Conservation (phyloP, 2,797 vertebrate species). For the Eleutherodactylus coqui region DNA sequence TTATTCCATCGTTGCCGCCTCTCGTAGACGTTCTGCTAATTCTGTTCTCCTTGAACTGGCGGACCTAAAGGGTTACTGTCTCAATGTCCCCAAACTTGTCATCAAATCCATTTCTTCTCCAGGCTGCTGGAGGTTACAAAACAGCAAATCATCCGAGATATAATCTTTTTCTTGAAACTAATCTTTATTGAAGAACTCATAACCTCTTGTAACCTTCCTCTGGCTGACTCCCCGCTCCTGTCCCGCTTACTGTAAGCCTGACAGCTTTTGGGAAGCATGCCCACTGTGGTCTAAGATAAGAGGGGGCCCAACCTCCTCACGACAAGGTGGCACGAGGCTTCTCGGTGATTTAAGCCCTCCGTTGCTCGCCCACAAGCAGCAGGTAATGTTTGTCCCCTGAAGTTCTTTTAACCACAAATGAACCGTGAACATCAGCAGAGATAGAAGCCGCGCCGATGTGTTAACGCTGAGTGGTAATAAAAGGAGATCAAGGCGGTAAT, state of each 20-base stretch:
- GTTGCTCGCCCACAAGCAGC: slow-evolving; percentile 48
- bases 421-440: slow-evolving; percentile 41
- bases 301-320: slow-evolving; percentile 26
- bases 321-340: slow-evolving; percentile 51
- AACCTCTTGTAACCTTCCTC: slow-evolving; percentile 61
- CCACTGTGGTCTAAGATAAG: slow-evolving; percentile 45
- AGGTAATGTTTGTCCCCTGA: slow-evolving; percentile 54
- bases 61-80: slow-evolving; percentile 46
- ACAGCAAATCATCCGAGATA: slow-evolving; percentile 63
- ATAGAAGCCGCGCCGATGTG: slow-evolving; percentile 26
- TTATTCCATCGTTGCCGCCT: not conserved
- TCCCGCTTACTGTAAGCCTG: slow-evolving; percentile 58
- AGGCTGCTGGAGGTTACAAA: slow-evolving; percentile 58
- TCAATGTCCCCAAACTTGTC: slow-evolving; percentile 42
- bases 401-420: slow-evolving; percentile 60
- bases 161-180: slow-evolving; percentile 64
- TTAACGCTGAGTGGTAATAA: slow-evolving; percentile 48
- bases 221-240: slow-evolving; percentile 50
- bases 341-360: slow-evolving; percentile 52
- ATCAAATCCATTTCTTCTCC: slow-evolving; percentile 60
- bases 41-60: not conserved
- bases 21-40: not conserved
- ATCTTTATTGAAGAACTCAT: slow-evolving; percentile 64
- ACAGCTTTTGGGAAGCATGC: slow-evolving; percentile 57
- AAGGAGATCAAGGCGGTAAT: slow-evolving; percentile 32